Evolutionary conservation across 2,797 vertebrate genomes (phyloP), one percentile per base, ranked within the genome.

Genomic region (Rousettus madagascariensis): DNA sequence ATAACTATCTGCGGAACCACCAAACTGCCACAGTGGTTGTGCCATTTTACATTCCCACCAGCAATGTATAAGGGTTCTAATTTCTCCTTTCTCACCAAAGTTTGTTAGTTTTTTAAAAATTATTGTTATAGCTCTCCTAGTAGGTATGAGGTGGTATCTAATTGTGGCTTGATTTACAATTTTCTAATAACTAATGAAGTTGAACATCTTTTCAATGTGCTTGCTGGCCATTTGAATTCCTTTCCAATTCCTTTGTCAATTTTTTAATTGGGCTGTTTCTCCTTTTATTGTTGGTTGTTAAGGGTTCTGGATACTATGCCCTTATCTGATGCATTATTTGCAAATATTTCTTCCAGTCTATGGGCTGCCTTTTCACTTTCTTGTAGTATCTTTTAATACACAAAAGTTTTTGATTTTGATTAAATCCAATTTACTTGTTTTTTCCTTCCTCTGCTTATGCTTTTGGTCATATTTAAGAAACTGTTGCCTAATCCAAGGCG

Each of bases 391-490:
- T 8, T 80, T 87, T 63, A 43, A 33, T 26, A 13, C 8, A 26
- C 19, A 38, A 63, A 63, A 55, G 30, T 72, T 87, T 87, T 63
- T 28, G 41, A 51, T 90, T 77, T 84, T 77, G 28, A 77, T 53
- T 2, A 77, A 61, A 33, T 15, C 26, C 15, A 69, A 85, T 20
- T 77, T 80, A 93, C 3, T 6, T 86, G 26, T 86, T 68, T 16
- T 69, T 78, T 78, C 59, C 20, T 59, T 84, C n/a, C 24, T 22
- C 61, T 71, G 8, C 12, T 92, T 86, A 6, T 51, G 38, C 9
- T 69, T 86, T 86, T 59, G 20, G 15, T 51, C 51, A 79, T 61
- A 69, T 71, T 86, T 61, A 86, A 86, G 43, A 86, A 86, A 93
- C 26, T 51, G 63, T 61, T 68, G 26, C 61, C 38, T 77, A 51